Evolutionary conservation across 2,888 invertebrate species (phyloP).

Genomic region (Rhorus exstirpatorius): DNA sequence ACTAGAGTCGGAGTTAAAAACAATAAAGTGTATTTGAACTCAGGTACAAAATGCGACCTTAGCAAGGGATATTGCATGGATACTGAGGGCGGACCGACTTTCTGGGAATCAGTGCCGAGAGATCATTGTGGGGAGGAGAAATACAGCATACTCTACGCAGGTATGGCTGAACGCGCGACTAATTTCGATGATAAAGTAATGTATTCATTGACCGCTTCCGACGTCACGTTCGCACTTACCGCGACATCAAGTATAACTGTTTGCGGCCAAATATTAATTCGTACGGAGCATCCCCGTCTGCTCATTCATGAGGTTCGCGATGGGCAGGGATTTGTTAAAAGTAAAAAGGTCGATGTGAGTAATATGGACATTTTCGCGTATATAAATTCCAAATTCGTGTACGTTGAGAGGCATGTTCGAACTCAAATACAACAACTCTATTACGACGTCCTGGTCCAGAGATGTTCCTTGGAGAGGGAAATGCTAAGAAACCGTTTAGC

Average conservation of each 20-base stretch:
- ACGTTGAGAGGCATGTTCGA: slow-evolving; percentile 23
- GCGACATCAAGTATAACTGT: neutral
- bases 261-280: slow-evolving; percentile 27
- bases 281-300: slow-evolving; percentile 45
- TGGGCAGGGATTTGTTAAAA: slow-evolving; percentile 6
- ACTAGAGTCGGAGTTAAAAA: no score
- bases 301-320: slow-evolving; percentile 18
- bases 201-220: slow-evolving; percentile 18
- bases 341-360: neutral
- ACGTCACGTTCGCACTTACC: slow-evolving; percentile 26
- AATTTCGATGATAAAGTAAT: slow-evolving; percentile 2
- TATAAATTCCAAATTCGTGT: slow-evolving; percentile 45
- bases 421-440: slow-evolving; percentile 23
- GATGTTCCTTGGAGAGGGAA: slow-evolving; percentile 27
- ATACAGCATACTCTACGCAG: no score
- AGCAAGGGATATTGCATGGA: no score
- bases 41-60: no score
- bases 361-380: slow-evolving; percentile 38
- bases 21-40: no score
- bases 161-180: slow-evolving; percentile 6
- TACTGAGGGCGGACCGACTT: no score
- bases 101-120: no score
- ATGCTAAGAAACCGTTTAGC: slow-evolving; percentile 33
- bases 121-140: no score
- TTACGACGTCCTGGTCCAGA: slow-evolving; percentile 14